Evolutionary conservation across 2,113 vertebrate species (phyloP).

Genomic region (Callopanchax toddi): DNA sequence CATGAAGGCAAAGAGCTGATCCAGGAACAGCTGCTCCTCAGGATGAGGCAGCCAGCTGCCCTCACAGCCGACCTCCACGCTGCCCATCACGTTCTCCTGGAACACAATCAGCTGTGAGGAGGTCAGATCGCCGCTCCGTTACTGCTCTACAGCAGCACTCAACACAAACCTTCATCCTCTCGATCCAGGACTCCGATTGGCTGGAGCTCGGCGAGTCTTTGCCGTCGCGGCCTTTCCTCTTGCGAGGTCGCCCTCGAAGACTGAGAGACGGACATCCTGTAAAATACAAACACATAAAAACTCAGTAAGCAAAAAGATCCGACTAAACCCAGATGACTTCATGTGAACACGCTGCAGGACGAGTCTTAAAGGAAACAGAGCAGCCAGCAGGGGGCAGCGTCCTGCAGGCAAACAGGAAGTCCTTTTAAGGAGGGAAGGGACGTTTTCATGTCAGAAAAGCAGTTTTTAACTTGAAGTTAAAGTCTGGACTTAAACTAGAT

Average conservation of each 20-base stretch:
- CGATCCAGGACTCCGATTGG: conserved; percentile 79
- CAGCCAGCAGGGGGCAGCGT: conserved; percentile 25
- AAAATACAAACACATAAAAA: neutral
- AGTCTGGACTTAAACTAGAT: no score
- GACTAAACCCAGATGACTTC: no score
- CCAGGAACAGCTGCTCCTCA: conserved; percentile 83
- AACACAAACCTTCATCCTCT: conserved; percentile 77
- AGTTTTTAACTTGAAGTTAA: no score
- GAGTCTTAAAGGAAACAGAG: no score
- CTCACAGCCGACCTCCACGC: conserved; percentile 76
- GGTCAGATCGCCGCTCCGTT: no score
- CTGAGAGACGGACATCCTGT: conserved; percentile 80
- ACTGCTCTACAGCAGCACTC: neutral
- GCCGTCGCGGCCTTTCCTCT: conserved; percentile 72
- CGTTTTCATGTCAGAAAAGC: neutral
- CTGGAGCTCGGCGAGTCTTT: conserved; percentile 56
- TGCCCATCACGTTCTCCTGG: conserved; percentile 81
- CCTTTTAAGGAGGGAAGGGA: neutral
- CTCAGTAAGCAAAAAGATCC: no score
- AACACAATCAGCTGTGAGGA: neutral
- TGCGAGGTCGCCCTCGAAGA: conserved; percentile 82
- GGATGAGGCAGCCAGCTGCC: conserved; percentile 81
- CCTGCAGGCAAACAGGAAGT: neutral
- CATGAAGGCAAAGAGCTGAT: conserved; percentile 82
- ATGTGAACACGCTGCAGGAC: no score